phyloP scores from a whole-genome alignment of 2,888 invertebrate species.

The Gymnocheta viridis region DNA sequence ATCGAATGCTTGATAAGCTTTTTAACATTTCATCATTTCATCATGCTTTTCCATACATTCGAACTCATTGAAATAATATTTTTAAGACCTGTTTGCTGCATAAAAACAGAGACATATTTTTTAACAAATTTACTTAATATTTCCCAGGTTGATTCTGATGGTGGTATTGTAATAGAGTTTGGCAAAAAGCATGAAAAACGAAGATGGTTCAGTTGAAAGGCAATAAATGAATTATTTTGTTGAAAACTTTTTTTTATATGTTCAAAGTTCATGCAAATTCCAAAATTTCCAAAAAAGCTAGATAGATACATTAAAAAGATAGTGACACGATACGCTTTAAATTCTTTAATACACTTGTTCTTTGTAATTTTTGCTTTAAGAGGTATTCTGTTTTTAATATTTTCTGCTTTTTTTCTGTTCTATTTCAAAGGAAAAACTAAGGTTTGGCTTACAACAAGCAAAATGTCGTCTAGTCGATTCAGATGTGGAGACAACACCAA shows the following conservation, averaged over 20 bases:
- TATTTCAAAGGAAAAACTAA: constrained; percentile 69
- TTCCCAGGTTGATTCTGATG: constrained; percentile 73
- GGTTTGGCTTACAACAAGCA: constrained; percentile 69
- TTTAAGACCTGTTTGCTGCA: not conserved
- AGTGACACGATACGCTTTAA: constrained; percentile 39
- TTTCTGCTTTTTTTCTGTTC: constrained; percentile 5
- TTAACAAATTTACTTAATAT: constrained; percentile 58
- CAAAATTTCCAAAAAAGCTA: constrained; percentile 22
- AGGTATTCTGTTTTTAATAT: not conserved
- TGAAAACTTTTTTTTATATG: constrained; percentile 12
- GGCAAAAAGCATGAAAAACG: constrained; percentile 68
- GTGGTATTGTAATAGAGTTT: constrained; percentile 73
- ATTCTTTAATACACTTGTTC: constrained; percentile 14
- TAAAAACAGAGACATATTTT: constrained; percentile 27
- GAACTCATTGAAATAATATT: constrained; percentile 1
- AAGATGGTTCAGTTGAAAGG: constrained; percentile 73
- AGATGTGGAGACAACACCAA: constrained; percentile 74
- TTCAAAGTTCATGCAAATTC: constrained; percentile 41
- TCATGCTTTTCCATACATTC: constrained; percentile 1
- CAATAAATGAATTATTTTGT: constrained; percentile 64
- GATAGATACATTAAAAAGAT: constrained; percentile 30
- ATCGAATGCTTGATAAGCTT: too few species aligned
- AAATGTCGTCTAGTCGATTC: constrained; percentile 71
- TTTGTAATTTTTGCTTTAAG: not conserved
- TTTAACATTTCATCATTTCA: not conserved